These are phyloP conservation scores for Thysanoteuthis rhombus DNA, from an alignment of 2,888 invertebrate genomes.

Conservation along the genomic window DNA sequence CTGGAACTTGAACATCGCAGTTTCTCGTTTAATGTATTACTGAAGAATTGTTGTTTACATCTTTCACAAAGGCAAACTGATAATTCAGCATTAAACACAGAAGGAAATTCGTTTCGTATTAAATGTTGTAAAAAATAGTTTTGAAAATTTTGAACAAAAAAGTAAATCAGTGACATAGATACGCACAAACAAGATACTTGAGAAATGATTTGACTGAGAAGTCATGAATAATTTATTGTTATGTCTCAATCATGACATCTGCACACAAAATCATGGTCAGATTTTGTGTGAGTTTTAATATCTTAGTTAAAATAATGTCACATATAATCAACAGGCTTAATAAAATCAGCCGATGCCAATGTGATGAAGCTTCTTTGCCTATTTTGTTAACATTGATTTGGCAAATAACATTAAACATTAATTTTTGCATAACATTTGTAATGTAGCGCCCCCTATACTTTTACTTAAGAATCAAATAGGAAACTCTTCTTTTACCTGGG, in stretches of 20 bases:
- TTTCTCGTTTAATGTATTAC: not conserved
- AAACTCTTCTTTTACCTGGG: too few species aligned
- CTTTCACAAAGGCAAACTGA: not conserved
- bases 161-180: not conserved
- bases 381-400: not conserved
- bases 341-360: not conserved
- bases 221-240: too few species aligned
- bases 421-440: too few species aligned
- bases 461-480: too few species aligned
- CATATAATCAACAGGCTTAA: not conserved
- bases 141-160: not conserved
- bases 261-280: too few species aligned
- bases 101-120: not conserved
- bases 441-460: too few species aligned
- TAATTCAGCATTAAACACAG: not conserved
- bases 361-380: not conserved
- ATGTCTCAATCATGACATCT: too few species aligned
- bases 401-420: not conserved
- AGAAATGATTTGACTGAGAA: not conserved
- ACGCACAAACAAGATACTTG: not conserved
- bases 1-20: not conserved
- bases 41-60: not conserved
- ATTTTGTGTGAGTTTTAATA: not conserved
- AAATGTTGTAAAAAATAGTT: not conserved
- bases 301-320: not conserved